These are phyloP conservation scores for Neopipo cinnamomea DNA, from an alignment of 2,113 vertebrate species.

Conservation along the genomic window DNA sequence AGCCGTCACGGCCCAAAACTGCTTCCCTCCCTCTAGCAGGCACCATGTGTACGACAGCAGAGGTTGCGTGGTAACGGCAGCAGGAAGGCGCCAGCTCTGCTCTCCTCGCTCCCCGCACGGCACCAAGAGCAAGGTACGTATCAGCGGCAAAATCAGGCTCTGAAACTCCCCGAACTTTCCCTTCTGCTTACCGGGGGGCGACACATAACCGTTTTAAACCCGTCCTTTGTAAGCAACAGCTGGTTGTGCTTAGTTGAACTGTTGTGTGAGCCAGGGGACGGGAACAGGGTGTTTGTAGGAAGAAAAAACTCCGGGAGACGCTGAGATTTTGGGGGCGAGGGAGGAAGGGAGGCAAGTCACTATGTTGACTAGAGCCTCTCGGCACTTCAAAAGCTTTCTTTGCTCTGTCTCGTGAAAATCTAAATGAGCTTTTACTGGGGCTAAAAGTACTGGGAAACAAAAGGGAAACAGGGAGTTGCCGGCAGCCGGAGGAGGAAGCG, in stretches of 20 bases:
- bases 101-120: background rate
- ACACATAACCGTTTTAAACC: background rate
- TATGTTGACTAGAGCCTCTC: background rate
- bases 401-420: background rate
- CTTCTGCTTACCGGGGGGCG: background rate
- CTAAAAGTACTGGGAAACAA: conserved; percentile 1
- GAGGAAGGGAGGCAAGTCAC: background rate
- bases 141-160: background rate
- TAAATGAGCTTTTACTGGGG: background rate
- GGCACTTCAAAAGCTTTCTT: background rate
- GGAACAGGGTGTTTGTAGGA: background rate
- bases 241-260: background rate
- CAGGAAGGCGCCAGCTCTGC: conserved; percentile 37
- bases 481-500: background rate
- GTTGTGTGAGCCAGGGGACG: background rate
- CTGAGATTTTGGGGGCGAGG: background rate
- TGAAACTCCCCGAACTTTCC: background rate
- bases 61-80: conserved; percentile 33
- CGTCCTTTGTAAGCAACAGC: background rate
- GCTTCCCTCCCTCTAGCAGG: conserved; percentile 33
- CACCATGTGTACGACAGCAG: conserved; percentile 14
- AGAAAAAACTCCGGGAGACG: background rate
- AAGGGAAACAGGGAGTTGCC: conserved; percentile 2
- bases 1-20: background rate
- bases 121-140: background rate